Conservation (phyloP, 2,888 invertebrate species). For the Trichopoda pennipes region DNA sequence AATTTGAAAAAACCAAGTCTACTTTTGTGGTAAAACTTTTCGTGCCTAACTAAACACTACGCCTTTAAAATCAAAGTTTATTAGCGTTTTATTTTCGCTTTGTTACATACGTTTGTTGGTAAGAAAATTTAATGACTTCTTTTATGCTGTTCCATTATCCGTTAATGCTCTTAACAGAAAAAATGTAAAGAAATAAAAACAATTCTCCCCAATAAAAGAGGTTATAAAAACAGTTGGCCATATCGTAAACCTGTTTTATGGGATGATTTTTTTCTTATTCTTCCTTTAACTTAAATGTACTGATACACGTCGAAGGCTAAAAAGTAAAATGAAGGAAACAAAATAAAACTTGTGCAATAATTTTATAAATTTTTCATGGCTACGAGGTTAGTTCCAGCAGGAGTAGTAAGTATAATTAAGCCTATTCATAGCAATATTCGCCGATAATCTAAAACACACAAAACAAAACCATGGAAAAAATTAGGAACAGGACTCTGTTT, state of each 20-base stretch:
- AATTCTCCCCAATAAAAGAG: neutral
- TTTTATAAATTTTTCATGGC: neutral
- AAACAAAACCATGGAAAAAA: too few relatives aligned
- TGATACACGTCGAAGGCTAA: neutral
- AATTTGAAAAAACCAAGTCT: too few relatives aligned
- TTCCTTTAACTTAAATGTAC: neutral
- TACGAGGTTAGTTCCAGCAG: neutral
- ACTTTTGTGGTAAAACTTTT: neutral
- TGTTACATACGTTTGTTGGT: slow-evolving; percentile 7
- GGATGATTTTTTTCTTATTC: slow-evolving; percentile 10
- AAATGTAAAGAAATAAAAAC: slow-evolving; percentile 10
- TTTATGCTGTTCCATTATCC: neutral
- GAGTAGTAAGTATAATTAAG: too few relatives aligned
- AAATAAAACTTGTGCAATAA: neutral
- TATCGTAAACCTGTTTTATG: slow-evolving; percentile 49
- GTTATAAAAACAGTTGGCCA: slow-evolving; percentile 25
- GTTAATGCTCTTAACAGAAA: neutral
- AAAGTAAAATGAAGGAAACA: neutral
- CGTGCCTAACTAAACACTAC: neutral
- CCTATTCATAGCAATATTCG: too few relatives aligned
- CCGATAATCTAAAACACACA: too few relatives aligned
- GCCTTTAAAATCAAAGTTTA: slow-evolving; percentile 25
- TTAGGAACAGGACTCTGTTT: too few relatives aligned
- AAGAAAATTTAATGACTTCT: slow-evolving; percentile 25
- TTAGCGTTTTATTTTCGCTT: slow-evolving; percentile 8